These are phyloP conservation scores for Liparis tanakae DNA, from an alignment of 2,797 vertebrate species.

Conservation along the genomic window DNA sequence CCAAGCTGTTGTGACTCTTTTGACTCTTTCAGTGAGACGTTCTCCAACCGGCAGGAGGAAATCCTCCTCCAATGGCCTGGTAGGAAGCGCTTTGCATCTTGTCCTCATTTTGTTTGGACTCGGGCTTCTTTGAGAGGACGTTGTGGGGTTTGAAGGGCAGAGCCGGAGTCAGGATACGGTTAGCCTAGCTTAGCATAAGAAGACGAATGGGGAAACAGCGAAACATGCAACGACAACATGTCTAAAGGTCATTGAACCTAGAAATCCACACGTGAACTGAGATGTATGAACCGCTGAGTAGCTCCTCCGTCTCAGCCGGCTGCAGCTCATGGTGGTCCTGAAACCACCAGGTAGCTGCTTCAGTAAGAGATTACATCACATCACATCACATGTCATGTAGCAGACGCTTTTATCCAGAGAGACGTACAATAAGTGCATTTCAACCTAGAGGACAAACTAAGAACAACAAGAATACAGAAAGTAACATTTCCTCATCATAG, in stretches of 20 bases:
- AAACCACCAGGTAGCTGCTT: too few species aligned
- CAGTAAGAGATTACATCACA: too few species aligned
- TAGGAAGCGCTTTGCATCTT: constrained; percentile 21
- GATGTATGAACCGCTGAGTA: not conserved
- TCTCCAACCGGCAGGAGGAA: constrained; percentile 28
- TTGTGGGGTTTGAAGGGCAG: not conserved
- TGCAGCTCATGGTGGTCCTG: too few species aligned
- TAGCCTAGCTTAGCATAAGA: not conserved
- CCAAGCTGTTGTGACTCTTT: not conserved
- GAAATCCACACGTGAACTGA: not conserved
- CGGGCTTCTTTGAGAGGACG: not conserved
- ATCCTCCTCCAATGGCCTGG: constrained; percentile 30
- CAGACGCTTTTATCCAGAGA: too few species aligned
- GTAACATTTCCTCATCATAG: too few species aligned
- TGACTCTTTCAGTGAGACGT: constrained; percentile 44
- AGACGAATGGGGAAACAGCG: not conserved
- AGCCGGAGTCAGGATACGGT: not conserved
- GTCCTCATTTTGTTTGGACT: not conserved
- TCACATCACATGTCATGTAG: too few species aligned
- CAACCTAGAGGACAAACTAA: too few species aligned
- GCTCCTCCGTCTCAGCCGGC: not conserved
- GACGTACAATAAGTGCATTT: too few species aligned
- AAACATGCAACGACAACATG: not conserved
- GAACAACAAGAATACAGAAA: too few species aligned
- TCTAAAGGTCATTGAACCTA: not conserved